These are phyloP conservation scores for Hepsetus odoe DNA, from an alignment of 2,113 vertebrate genomes.

Conservation along the genomic window DNA sequence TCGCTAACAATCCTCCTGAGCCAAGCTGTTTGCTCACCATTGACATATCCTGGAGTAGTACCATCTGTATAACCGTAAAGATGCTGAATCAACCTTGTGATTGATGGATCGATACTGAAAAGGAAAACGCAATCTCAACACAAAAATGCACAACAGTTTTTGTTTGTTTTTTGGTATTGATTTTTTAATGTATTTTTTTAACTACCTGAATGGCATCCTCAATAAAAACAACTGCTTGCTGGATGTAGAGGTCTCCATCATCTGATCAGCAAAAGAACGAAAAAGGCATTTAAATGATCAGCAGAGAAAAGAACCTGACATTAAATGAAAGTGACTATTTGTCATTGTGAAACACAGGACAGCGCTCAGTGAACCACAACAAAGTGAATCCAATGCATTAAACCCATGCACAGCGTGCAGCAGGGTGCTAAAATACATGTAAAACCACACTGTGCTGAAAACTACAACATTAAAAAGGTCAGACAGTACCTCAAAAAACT, in stretches of 20 bases:
- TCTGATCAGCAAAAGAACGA: constrained; percentile 49
- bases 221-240: constrained; percentile 90
- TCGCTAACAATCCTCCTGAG: too few relatives aligned
- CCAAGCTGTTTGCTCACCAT: constrained; percentile 75
- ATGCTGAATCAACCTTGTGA: constrained; percentile 86
- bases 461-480: too few relatives aligned
- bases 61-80: constrained; percentile 87
- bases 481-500: too few relatives aligned
- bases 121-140: constrained; percentile 8
- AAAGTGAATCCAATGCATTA: too few relatives aligned
- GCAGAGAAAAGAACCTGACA: background rate
- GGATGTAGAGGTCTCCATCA: constrained; percentile 76
- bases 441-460: too few relatives aligned
- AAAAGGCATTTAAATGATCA: constrained; percentile 4
- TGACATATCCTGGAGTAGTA: constrained; percentile 89
- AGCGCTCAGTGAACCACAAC: too few relatives aligned
- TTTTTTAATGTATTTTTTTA: too few relatives aligned
- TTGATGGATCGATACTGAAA: constrained; percentile 93
- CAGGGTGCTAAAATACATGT: too few relatives aligned
- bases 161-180: too few relatives aligned
- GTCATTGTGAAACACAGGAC: too few relatives aligned
- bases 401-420: too few relatives aligned
- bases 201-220: constrained; percentile 94
- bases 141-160: background rate
- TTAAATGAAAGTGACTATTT: too few relatives aligned